These are phyloP conservation scores for Colossoma macropomum DNA, from an alignment of 2,113 vertebrate genomes.

Conservation along the genomic window DNA sequence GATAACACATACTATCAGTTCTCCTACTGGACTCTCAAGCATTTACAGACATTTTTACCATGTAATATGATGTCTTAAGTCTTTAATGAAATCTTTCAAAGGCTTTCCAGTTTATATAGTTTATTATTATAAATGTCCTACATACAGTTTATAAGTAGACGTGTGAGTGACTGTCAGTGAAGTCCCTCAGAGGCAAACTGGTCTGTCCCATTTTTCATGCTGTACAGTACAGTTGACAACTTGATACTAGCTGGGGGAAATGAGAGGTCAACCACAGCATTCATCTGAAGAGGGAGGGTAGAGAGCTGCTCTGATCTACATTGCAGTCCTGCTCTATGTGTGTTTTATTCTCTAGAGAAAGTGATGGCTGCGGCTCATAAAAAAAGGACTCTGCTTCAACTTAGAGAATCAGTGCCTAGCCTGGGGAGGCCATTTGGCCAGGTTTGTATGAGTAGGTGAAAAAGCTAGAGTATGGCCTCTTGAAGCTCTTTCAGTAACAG, in stretches of 20 bases:
- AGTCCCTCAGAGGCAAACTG: slow-evolving; percentile 27
- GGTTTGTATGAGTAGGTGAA: neutral
- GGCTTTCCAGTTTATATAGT: no score
- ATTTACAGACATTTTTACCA: no score
- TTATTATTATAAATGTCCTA: neutral
- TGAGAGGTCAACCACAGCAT: slow-evolving; percentile 25
- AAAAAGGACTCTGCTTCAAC: slow-evolving; percentile 10
- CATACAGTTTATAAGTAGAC: neutral
- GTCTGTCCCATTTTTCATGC: slow-evolving; percentile 42
- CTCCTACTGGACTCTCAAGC: no score
- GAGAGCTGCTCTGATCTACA: slow-evolving; percentile 29
- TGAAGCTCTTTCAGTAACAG: neutral
- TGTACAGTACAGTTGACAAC: slow-evolving; percentile 43
- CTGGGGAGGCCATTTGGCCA: neutral
- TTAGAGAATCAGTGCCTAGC: slow-evolving; percentile 13
- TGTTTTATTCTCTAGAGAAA: slow-evolving; percentile 35
- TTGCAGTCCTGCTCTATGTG: slow-evolving; percentile 22
- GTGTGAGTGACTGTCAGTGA: neutral
- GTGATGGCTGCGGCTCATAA: slow-evolving; percentile 9
- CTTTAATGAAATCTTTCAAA: no score
- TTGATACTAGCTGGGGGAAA: slow-evolving; percentile 48
- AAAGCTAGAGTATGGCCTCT: neutral
- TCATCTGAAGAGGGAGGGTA: neutral
- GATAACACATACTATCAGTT: no score
- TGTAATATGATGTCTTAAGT: no score